Conservation (phyloP, 2,797 vertebrate species). For the Rhinatrema bivittatum region DNA sequence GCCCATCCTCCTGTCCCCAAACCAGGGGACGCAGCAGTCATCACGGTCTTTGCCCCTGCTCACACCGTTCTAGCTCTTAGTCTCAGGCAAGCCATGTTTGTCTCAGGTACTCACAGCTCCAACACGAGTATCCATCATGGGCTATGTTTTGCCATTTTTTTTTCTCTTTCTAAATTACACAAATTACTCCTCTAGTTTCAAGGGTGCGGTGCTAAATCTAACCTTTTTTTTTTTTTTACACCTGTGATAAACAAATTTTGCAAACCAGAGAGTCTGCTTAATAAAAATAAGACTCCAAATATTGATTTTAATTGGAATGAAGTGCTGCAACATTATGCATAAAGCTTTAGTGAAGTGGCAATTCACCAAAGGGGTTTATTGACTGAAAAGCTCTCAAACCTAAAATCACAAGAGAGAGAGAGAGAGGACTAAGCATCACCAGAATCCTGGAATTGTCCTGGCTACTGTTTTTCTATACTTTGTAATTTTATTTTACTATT, state of each 20-base stretch:
- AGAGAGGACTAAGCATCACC: constrained; percentile 18
- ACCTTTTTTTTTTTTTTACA: constrained; percentile 10
- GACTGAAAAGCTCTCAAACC: constrained; percentile 71
- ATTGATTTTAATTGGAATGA: constrained; percentile 82
- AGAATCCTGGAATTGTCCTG: constrained; percentile 20
- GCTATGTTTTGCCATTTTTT: too few relatives aligned
- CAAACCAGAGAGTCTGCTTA: constrained; percentile 44
- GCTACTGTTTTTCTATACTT: too few relatives aligned
- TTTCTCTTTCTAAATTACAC: too few relatives aligned
- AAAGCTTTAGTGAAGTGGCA: constrained; percentile 77
- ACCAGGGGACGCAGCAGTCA: too few relatives aligned
- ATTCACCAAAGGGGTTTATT: constrained; percentile 72
- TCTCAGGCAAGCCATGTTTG: too few relatives aligned
- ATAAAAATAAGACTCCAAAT: constrained; percentile 65
- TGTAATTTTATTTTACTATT: too few relatives aligned
- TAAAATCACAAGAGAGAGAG: constrained; percentile 50
- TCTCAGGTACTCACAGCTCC: too few relatives aligned
- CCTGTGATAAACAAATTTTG: constrained; percentile 42
- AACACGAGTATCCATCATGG: too few relatives aligned
- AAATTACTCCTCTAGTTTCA: too few relatives aligned
- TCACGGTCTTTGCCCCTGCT: too few relatives aligned
- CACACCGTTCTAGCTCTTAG: too few relatives aligned
- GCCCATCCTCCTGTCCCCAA: too few relatives aligned
- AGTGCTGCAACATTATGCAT: constrained; percentile 81
- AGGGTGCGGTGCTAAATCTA: not conserved